Conservation (phyloP, 2,113 vertebrate genomes). For the Trogon surrucura region DNA sequence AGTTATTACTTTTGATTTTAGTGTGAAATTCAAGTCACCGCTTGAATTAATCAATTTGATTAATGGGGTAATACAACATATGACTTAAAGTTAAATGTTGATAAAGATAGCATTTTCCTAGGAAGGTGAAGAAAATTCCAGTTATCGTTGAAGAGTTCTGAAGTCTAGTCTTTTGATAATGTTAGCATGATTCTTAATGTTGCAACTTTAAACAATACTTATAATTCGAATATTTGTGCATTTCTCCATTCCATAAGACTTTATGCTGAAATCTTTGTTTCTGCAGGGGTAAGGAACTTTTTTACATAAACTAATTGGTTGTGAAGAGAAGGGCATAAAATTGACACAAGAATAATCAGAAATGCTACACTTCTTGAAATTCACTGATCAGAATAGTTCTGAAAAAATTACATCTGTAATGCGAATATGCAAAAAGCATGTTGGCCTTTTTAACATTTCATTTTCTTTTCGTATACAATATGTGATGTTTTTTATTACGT, state of each 20-base stretch:
- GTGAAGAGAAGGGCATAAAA: not conserved
- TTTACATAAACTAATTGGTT: not conserved
- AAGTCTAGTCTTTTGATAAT: not conserved
- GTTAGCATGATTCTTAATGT: not conserved
- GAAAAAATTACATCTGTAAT: not conserved
- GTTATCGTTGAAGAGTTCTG: not conserved
- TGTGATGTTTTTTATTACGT: not conserved
- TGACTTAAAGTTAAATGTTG: constrained; percentile 2
- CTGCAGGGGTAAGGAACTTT: not conserved
- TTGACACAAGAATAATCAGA: not conserved
- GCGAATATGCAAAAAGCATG: not conserved
- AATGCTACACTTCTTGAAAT: not conserved
- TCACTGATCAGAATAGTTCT: not conserved
- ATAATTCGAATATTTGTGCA: not conserved
- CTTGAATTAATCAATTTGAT: constrained; percentile 5
- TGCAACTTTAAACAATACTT: not conserved
- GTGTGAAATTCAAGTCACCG: constrained; percentile 2
- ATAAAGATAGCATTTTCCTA: constrained; percentile 7
- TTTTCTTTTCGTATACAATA: not conserved
- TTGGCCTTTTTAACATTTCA: not conserved
- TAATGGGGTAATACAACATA: not conserved
- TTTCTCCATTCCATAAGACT: not conserved
- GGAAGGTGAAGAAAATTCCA: not conserved
- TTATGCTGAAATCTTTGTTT: not conserved
- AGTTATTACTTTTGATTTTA: constrained; percentile 17